Base-by-base conservation (phyloP, 2,888 invertebrate genomes). In the Morpho achilles region DNA sequence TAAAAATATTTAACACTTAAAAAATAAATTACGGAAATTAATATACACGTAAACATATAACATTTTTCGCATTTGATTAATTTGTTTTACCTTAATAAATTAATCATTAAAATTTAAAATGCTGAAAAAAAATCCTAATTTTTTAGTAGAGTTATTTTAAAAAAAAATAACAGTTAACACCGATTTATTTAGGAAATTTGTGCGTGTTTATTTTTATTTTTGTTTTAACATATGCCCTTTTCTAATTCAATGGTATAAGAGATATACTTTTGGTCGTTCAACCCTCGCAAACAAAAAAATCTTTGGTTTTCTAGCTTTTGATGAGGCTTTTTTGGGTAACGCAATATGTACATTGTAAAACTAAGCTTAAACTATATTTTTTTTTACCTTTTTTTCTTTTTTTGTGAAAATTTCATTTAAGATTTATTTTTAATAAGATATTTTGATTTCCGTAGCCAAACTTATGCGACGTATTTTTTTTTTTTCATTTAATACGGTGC, bases 221-320 rank as follows among this genome's bases (percentile, higher is more conserved):
- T 45, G 8, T 46, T 16, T 46, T 6, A 46, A 46, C 46, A 9
- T 7, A 46, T 10, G 46, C 46, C 8, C 3, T 45, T 45, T 43
- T 43, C n/a, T 43, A 43, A 43, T 45, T 45, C 10, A n/a, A 45
- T 45, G n/a, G 8, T 54, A 85, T 85, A 84, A 86, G 84, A 86
- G 84, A 70, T 66, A 86, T 86, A 85, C 83, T 84, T 87, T 85
- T 69, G 72, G 67, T 84, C 87, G 74, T 81, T 87, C 87, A 84
- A 81, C 85, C 87, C 87, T 87, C 86, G 87, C 75, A 79, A 76
- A 77, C 72, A 66, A 78, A 74, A 73, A 67, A 64, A 65, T 71
- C 72, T 72, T 69, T 69, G 72, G 72, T 71, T 62, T 66, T 44
- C 59, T 64, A 64, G 68, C 67, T 57, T 54, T 60, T 22, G 44